Percentiles rank a stretch among this genome's conserved stretches.
These are phyloP conservation scores for Aspiorhynchus laticeps DNA, from an alignment of 2,113 vertebrate genomes.

Conservation along the genomic window DNA sequence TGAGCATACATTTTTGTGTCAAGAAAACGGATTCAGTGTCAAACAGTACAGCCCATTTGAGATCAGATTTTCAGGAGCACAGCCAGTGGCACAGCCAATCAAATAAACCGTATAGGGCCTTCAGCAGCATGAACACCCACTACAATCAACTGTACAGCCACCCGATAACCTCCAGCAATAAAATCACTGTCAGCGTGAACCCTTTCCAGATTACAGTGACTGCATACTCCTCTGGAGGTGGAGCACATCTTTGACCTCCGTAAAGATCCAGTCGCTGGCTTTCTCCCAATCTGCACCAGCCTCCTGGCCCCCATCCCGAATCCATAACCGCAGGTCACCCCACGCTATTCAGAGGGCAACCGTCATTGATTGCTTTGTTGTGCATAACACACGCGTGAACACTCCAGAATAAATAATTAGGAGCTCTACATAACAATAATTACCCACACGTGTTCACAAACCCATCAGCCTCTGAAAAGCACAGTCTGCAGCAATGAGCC, in stretches of 20 bases:
- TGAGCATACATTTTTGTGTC: neutral
- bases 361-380: constrained; percentile 39
- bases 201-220: neutral
- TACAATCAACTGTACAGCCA: constrained; percentile 21
- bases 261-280: constrained; percentile 27
- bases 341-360: constrained; percentile 9
- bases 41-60: constrained; percentile 7
- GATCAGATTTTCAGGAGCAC: neutral
- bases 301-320: constrained; percentile 10
- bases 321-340: constrained; percentile 18
- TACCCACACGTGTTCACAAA: constrained; percentile 37
- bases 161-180: constrained; percentile 19
- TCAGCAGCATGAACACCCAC: neutral
- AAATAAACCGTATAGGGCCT: neutral
- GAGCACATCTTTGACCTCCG: constrained; percentile 18
- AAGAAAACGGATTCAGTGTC: neutral
- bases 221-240: constrained; percentile 7
- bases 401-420: constrained; percentile 45
- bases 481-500: constrained; percentile 63
- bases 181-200: constrained; percentile 5
- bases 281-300: constrained; percentile 16
- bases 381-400: constrained; percentile 25
- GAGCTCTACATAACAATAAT: constrained; percentile 30
- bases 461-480: constrained; percentile 45
- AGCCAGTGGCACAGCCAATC: neutral